Percentiles rank a stretch among this genome's conserved stretches.
These are phyloP conservation scores for Brachymystax lenok DNA, from an alignment of 2,797 vertebrate genomes.

Conservation along the genomic window DNA sequence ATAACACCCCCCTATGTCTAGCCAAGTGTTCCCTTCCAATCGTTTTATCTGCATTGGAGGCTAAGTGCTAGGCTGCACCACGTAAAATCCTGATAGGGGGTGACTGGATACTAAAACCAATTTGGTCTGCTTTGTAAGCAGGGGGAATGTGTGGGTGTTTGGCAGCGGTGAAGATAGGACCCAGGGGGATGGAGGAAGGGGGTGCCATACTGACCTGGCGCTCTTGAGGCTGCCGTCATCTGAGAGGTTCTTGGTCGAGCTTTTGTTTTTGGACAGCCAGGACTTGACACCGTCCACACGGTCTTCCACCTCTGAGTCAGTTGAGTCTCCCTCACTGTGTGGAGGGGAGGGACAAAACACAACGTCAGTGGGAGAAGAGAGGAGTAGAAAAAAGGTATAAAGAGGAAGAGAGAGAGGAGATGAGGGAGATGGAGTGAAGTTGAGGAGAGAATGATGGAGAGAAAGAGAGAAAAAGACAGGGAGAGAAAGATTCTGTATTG, in stretches of 20 bases:
- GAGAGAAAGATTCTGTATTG: slow-evolving; percentile 13
- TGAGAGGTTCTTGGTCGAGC: slow-evolving; percentile 87
- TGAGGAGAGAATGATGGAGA: not conserved
- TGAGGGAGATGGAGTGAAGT: slow-evolving; percentile 1
- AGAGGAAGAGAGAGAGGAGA: not conserved
- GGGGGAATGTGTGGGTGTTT: not conserved
- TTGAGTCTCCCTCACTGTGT: slow-evolving; percentile 87
- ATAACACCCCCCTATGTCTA: not conserved
- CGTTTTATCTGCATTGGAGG: slow-evolving; percentile 33
- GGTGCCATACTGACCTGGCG: slow-evolving; percentile 84
- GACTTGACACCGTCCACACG: slow-evolving; percentile 94
- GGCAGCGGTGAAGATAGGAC: not conserved
- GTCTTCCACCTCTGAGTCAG: slow-evolving; percentile 91
- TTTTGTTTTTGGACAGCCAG: slow-evolving; percentile 96
- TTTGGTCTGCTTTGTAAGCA: not conserved
- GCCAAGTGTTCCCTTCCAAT: slow-evolving; percentile 23
- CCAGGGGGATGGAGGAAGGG: not conserved
- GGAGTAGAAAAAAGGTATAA: slow-evolving; percentile 13
- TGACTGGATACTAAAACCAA: slow-evolving; percentile 2
- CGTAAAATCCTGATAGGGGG: slow-evolving; percentile 13
- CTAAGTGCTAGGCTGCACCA: slow-evolving; percentile 13
- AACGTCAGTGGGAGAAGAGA: slow-evolving; percentile 29
- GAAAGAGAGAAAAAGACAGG: not conserved
- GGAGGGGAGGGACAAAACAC: not conserved
- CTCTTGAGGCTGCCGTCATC: slow-evolving; percentile 94